Base-by-base conservation (phyloP, 2,797 vertebrate species). In the Lutra lutra region DNA sequence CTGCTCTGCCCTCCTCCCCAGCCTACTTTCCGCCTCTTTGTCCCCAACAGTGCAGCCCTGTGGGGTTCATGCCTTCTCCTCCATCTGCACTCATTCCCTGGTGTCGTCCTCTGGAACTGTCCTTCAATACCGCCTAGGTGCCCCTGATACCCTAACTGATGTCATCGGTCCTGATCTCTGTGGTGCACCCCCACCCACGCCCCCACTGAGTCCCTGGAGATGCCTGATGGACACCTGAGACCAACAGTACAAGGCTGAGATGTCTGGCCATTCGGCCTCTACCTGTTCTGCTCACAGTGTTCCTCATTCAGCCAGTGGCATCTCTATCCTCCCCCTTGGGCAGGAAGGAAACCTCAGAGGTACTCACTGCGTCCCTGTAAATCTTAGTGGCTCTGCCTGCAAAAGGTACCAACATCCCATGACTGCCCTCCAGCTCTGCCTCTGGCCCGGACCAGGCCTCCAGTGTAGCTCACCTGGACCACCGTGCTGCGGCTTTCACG, bases 401-500 rank as follows among this genome's bases (percentile, higher is more conserved):
- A 27, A 43, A 54, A 73, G 1, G 23, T 3, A 17, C 40, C 5
- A 17, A 35, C 11, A 21, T 18, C n/a, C 29, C n/a, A 1, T 14
- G 15, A 7, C 51, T 8, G 8, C 10, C 11, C 60, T 27, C 35
- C 56, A 48, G 3, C 1, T 9, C 60, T 21, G 20, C 25, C 43
- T 14, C 29, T n/a, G 25, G 64, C 56, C 64, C 1, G 3, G 27
- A 32, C 43, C 64, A 29, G 75, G 23, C 13, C n/a, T 43, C 60
- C 20, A 0, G 17, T 3, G 7, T 8, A 12, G 0, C 8, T 27
- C 32, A 2, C 5, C 40, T 1, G 40, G 32, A 60, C 64, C 38
- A 0, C 62, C 23, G 10, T 6, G 21, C 0, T 0, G 38, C 9
- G 40, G 14, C 46, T 70, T 62, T 46, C 35, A 29, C 3, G 0